phyloP scores from a whole-genome alignment of 2,888 invertebrate genomes.

The Omphaloscelis lunosa region DNA sequence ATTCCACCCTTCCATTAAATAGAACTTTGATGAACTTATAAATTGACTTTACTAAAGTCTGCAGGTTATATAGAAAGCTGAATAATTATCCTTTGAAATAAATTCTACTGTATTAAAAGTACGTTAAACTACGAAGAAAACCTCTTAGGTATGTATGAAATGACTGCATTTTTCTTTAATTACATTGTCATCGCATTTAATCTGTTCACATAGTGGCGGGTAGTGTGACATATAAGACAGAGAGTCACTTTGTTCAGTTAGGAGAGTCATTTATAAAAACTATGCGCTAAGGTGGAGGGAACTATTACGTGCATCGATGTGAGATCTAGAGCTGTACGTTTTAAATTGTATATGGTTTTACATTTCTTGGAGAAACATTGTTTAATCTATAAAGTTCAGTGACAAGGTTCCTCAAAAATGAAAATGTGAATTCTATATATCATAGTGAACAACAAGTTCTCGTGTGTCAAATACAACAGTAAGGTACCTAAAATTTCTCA shows the following conservation, averaged over 20 bases:
- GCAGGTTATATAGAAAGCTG: background rate
- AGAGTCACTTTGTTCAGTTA: constrained; percentile 18
- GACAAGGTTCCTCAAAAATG: too few relatives aligned
- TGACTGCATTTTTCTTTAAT: constrained; percentile 16
- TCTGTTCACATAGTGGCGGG: background rate
- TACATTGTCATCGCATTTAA: constrained; percentile 2
- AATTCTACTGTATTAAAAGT: background rate
- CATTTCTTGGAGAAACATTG: too few relatives aligned
- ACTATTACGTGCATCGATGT: background rate
- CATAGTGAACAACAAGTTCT: too few relatives aligned
- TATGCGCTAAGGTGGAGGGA: background rate
- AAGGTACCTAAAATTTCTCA: too few relatives aligned
- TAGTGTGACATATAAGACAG: constrained; percentile 3
- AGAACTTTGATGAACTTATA: background rate
- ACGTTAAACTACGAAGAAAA: background rate
- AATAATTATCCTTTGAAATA: too few relatives aligned
- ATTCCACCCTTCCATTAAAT: too few relatives aligned
- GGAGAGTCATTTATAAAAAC: constrained; percentile 2
- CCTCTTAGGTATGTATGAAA: background rate
- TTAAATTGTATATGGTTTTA: too few relatives aligned
- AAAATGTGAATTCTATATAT: too few relatives aligned
- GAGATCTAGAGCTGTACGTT: too few relatives aligned
- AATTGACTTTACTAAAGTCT: background rate
- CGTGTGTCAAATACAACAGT: too few relatives aligned
- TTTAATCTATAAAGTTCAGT: too few relatives aligned